These are phyloP conservation scores for Pempheris klunzingeri DNA, from an alignment of 2,797 vertebrate species.

Conservation along the genomic window DNA sequence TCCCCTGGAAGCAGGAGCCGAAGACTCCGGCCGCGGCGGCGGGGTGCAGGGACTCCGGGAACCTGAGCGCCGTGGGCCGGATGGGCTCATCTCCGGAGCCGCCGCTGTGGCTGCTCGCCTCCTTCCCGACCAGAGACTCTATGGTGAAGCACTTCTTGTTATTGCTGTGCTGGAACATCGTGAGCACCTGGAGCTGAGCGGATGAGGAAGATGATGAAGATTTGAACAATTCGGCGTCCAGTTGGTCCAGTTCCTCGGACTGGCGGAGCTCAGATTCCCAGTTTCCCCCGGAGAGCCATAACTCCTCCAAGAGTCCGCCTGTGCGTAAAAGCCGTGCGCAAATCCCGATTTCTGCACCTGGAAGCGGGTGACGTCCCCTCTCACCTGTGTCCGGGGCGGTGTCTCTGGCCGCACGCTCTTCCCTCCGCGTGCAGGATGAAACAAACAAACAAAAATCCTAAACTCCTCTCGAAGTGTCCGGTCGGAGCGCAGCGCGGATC, in stretches of 20 bases:
- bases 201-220: neutral
- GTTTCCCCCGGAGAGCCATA: conserved; percentile 72
- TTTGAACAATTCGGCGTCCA: conserved; percentile 15
- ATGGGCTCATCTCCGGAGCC: conserved; percentile 83
- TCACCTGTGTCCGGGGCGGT: conserved; percentile 57
- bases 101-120: conserved; percentile 59
- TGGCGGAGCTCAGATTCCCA: conserved; percentile 56
- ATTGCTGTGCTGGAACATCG: conserved; percentile 83
- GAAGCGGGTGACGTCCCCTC: conserved; percentile 14
- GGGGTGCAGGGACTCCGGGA: conserved; percentile 83
- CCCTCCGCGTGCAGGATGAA: neutral
- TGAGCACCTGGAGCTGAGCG: conserved; percentile 29
- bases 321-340: conserved; percentile 50
- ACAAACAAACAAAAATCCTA: neutral
- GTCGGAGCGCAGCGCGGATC: conserved; percentile 1
- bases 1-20: conserved; percentile 83
- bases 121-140: conserved; percentile 88
- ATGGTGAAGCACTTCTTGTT: conserved; percentile 89
- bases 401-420: conserved; percentile 9
- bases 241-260: conserved; percentile 35
- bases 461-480: conserved; percentile 29
- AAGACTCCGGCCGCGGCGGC: conserved; percentile 76
- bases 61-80: conserved; percentile 86
- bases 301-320: conserved; percentile 35
- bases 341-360: conserved; percentile 36